Evolutionary conservation across 2,113 vertebrate genomes (phyloP), one percentile per base, ranked within the genome.

Genomic region (Rattus rattus): DNA sequence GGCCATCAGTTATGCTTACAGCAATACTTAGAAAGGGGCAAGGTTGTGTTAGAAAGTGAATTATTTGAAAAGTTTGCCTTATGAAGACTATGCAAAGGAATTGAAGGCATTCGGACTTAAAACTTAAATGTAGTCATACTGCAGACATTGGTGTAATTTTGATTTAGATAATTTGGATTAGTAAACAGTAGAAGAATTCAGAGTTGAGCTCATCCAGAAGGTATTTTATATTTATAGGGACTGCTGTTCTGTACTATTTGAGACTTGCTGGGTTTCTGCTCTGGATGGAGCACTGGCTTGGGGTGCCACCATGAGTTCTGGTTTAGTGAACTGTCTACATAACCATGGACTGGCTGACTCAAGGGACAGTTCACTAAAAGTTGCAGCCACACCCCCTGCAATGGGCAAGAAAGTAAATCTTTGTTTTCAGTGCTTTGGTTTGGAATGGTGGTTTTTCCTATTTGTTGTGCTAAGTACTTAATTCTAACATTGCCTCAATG

Each of bases 351-450:
- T 43, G 43, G 3, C 43, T 43, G 69, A 47, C 63, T 79, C 91
- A 67, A 90, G n/a, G 30, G 43, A 9, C 33, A 76, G 43, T 65
- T 85, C 49, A 80, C 0, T 96, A 19, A 69, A 85, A 49, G 33
- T 65, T 84, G 7, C 65, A 26, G 67, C 14, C 67, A 72, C 16
- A 90, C 5, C 43, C 94, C 3, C 36, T 89, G 19, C 81, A 77
- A 96, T 12, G 49, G 43, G 36, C 8, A 49, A 90, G n/a, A 89
- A 86, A 73, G 49, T 59, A 26, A 61, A 43, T 92, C 36, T 95
- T 95, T 92, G 33, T 47, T 47, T 36, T 91, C 59, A 39, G 59
- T 86, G 52, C 24, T 91, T 94, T 90, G 70, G 16, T 96, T 36
- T 61, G 77, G 47, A n/a, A 67, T 26, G 75, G 28, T 83, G 79